These are phyloP conservation scores for Hyalella azteca DNA, from an alignment of 2,888 invertebrate species.

Conservation along the genomic window DNA sequence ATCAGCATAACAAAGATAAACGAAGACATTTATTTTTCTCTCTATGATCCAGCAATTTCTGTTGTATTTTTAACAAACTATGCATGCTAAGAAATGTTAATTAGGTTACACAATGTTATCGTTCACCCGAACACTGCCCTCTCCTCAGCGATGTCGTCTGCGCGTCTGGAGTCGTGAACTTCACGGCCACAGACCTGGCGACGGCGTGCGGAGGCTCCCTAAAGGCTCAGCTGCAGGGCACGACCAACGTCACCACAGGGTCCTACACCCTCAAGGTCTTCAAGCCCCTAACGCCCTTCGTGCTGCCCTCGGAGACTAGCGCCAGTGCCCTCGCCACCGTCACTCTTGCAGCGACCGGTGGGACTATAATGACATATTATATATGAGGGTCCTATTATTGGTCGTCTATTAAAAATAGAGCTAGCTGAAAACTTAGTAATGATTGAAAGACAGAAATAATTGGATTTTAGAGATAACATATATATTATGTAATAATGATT, in stretches of 20 bases:
- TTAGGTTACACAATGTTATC: background rate
- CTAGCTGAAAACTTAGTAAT: too few relatives aligned
- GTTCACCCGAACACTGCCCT: background rate
- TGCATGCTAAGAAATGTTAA: too few relatives aligned
- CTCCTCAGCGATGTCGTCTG: background rate
- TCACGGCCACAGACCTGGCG: background rate
- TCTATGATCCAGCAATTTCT: too few relatives aligned
- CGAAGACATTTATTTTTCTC: too few relatives aligned
- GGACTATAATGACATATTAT: too few relatives aligned
- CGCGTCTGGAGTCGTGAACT: background rate
- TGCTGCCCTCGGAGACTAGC: background rate
- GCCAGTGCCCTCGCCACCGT: background rate
- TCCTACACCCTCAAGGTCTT: background rate
- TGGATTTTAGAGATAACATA: too few relatives aligned
- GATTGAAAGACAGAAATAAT: too few relatives aligned
- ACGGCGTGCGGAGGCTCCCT: background rate
- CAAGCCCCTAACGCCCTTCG: constrained; percentile 3
- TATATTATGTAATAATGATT: too few relatives aligned
- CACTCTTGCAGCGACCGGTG: background rate
- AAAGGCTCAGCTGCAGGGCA: background rate
- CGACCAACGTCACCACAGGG: background rate
- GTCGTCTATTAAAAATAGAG: too few relatives aligned
- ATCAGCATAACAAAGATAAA: too few relatives aligned
- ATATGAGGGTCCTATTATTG: too few relatives aligned
- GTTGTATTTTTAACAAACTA: too few relatives aligned